These are phyloP conservation scores for Cataglyphis cursor DNA, from an alignment of 2,888 invertebrate species.

Conservation along the genomic window DNA sequence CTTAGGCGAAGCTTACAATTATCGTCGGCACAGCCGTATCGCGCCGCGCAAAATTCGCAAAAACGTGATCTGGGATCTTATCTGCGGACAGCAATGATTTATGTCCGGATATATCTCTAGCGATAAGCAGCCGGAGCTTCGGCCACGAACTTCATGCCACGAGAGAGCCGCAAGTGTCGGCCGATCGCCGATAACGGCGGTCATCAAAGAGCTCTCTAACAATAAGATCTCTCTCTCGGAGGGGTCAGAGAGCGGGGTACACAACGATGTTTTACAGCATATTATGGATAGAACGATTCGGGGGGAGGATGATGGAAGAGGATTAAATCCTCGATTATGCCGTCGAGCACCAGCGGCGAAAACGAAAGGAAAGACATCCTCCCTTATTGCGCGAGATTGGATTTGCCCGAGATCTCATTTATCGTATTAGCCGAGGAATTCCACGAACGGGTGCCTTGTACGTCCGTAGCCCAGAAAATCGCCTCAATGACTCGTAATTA, in stretches of 20 bases:
- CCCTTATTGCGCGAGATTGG: conserved; percentile 44
- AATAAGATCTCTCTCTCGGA: conserved; percentile 47
- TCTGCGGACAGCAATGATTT: conserved; percentile 67
- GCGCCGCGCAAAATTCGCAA: conserved; percentile 63
- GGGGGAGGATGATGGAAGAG: background rate
- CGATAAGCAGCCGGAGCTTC: conserved; percentile 58
- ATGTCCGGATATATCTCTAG: conserved; percentile 54
- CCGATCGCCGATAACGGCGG: conserved; percentile 72
- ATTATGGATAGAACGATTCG: conserved; percentile 67
- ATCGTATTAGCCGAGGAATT: conserved; percentile 31
- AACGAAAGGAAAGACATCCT: conserved; percentile 41
- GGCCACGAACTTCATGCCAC: conserved; percentile 43
- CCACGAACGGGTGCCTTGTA: conserved; percentile 31
- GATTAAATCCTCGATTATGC: conserved; percentile 57
- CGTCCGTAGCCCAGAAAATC: conserved; percentile 24
- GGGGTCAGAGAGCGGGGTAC: conserved; percentile 62
- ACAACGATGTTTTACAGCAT: conserved; percentile 66
- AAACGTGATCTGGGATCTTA: conserved; percentile 75
- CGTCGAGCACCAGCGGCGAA: conserved; percentile 37
- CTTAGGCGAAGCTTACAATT: conserved; percentile 47
- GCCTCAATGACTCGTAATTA: conserved; percentile 43
- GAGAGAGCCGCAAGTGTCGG: conserved; percentile 63
- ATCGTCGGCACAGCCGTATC: conserved; percentile 39
- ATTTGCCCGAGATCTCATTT: conserved; percentile 42
- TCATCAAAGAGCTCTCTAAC: conserved; percentile 69